phyloP scores from a whole-genome alignment of 2,113 vertebrate species.

The Sinocyclocheilus grahami region DNA sequence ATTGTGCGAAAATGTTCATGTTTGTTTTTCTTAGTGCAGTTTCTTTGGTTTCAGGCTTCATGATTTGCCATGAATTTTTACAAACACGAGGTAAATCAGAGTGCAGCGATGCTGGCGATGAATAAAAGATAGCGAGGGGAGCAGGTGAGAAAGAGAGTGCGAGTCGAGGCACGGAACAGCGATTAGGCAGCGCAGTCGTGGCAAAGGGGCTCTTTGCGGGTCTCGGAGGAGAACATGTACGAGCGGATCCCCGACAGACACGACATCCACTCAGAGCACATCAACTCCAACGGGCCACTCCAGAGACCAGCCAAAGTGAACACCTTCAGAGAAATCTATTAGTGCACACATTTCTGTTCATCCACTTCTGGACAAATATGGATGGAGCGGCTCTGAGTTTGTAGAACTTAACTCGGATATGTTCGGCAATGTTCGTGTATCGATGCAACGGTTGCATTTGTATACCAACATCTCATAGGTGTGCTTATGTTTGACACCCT shows the following conservation, averaged over 20 bases:
- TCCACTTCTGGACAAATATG: slow-evolving; percentile 49
- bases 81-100: slow-evolving; percentile 62
- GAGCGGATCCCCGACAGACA: slow-evolving; percentile 67
- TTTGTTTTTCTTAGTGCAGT: background rate
- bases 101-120: slow-evolving; percentile 58
- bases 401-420: background rate
- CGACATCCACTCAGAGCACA: slow-evolving; percentile 78
- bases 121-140: slow-evolving; percentile 72
- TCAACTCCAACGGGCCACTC: slow-evolving; percentile 73
- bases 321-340: slow-evolving; percentile 51
- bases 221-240: slow-evolving; percentile 72
- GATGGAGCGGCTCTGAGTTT: background rate
- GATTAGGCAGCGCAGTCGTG: slow-evolving; percentile 65
- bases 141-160: slow-evolving; percentile 63
- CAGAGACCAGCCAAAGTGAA: slow-evolving; percentile 60
- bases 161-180: slow-evolving; percentile 59
- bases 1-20: background rate
- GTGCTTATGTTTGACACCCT: background rate
- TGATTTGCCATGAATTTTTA: slow-evolving; percentile 15
- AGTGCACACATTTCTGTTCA: slow-evolving; percentile 62
- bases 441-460: background rate
- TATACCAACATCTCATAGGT: background rate
- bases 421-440: background rate
- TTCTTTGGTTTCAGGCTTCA: background rate
- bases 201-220: slow-evolving; percentile 63